A percentile compares a stretch with the other conserved stretches of the same genome.
Conservation (phyloP, 2,888 invertebrate genomes). For the Anoncus sp. region DNA sequence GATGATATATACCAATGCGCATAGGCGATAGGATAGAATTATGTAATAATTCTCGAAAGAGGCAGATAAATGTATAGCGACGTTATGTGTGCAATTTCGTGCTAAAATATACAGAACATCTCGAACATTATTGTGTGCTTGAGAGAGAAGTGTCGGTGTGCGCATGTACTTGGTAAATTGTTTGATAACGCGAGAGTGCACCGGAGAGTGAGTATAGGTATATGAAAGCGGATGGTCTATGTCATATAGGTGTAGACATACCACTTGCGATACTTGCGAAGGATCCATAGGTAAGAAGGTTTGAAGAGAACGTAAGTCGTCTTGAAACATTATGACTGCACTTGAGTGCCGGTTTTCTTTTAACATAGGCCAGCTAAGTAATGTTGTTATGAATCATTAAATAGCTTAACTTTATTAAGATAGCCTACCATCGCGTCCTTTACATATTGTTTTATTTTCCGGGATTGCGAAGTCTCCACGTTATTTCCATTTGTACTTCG, state of each 20-base stretch:
- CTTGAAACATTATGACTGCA: slow-evolving; percentile 1
- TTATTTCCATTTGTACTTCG: no score
- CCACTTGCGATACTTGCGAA: slow-evolving; percentile 24
- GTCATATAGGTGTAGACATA: slow-evolving; percentile 15
- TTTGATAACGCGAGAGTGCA: slow-evolving; percentile 58
- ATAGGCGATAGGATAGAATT: no score
- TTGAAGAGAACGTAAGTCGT: background rate
- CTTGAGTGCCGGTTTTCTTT: slow-evolving; percentile 13
- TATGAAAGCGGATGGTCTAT: background rate
- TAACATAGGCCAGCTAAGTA: background rate
- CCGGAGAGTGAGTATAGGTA: slow-evolving; percentile 35
- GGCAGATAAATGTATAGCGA: slow-evolving; percentile 8
- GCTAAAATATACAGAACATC: slow-evolving; percentile 20
- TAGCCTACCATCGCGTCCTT: no score
- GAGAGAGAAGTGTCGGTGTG: slow-evolving; percentile 3
- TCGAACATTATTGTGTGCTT: slow-evolving; percentile 11
- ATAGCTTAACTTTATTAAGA: background rate
- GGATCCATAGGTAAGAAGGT: background rate
- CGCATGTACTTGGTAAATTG: slow-evolving; percentile 56
- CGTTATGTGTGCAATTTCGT: slow-evolving; percentile 36
- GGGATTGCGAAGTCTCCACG: no score
- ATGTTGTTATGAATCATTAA: background rate
- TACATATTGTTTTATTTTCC: no score
- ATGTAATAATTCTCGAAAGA: no score
- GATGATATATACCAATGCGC: no score